Base-by-base conservation (phyloP, 2,113 vertebrate genomes). In the Carassius gibelio region DNA sequence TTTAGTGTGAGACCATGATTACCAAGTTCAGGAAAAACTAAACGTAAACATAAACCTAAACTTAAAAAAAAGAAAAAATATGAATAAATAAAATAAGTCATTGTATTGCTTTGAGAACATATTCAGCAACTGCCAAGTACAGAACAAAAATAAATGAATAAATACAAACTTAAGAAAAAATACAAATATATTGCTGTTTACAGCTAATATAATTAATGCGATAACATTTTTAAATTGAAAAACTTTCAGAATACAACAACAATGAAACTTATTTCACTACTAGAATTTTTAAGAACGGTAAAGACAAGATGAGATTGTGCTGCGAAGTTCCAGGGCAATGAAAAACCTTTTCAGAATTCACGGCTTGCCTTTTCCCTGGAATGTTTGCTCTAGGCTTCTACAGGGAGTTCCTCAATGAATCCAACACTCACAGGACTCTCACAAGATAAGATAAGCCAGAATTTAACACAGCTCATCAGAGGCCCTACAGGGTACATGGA, bases 321-420 rank as follows among this genome's bases (percentile, higher is more conserved):
- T 81, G 75, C 80, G 76, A 79, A 38, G 62, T 21, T 62, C 75
- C 45, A 77, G 74, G 72, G 81, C 57, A 48, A 55, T 21, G 61
- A 48, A 83, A 81, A 85, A 23, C 64, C 71, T 57, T 72, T 83
- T 75, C 69, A 69, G 45, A 50, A 50, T 78, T 45, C 69, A 71
- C n/a, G 82, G 57, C 71, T 21, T 52, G 84, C 14, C 38, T 52
- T 84, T 83, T 75, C 77, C 26, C 52, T 79, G 79, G 87, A 84
- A 84, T 86, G 87, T 89, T 90, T 90, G 85, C 84, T 81, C 76
- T 86, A 55, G 81, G 84, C 80, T 82, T 66, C 52, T 81, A 48
- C 23, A 62, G 50, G 61, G 74, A 87, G 82, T 75, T 80, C 75
- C 62, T 83, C 71, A 88, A 78, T 72, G 57, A 76, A 75, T 79